Percentiles rank a stretch among this genome's conserved stretches.
Evolutionary conservation across 2,113 vertebrate species (phyloP).

Genomic region (Delphinapterus leucas): DNA sequence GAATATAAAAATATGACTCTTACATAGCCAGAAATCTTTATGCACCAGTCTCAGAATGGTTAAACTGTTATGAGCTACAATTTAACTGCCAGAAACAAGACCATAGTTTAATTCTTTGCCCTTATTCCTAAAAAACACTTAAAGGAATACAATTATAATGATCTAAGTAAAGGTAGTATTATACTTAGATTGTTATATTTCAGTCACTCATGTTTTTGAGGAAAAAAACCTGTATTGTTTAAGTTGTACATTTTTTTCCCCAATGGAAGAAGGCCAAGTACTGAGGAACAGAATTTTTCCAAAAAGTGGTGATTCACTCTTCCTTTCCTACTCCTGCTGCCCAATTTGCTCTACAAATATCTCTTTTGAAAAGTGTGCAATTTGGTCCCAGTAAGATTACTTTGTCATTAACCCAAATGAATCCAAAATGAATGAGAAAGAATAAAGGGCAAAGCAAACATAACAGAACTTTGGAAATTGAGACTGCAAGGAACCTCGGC

Average conservation of each 20-base stretch:
- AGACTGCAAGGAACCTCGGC: background rate
- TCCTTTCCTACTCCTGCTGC: background rate
- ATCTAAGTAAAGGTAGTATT: background rate
- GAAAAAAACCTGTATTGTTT: background rate
- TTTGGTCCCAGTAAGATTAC: background rate
- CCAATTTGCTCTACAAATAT: background rate
- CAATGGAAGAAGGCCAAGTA: background rate
- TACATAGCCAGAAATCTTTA: constrained; percentile 11
- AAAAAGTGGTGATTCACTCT: background rate
- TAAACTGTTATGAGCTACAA: background rate
- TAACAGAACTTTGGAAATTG: background rate
- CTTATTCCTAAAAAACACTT: constrained; percentile 19
- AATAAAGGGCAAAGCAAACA: constrained; percentile 4
- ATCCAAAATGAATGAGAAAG: background rate
- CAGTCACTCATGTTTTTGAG: background rate
- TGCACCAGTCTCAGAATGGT: background rate
- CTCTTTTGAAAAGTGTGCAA: background rate
- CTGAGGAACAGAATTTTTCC: background rate
- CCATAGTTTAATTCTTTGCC: background rate
- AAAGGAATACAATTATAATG: background rate
- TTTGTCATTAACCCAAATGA: constrained; percentile 33
- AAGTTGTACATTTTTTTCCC: background rate
- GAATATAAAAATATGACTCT: constrained; percentile 8
- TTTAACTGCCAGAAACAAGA: background rate
- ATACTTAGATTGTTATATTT: background rate